Base-by-base conservation (phyloP, 2,113 vertebrate genomes). In the Laterallus jamaicensis region DNA sequence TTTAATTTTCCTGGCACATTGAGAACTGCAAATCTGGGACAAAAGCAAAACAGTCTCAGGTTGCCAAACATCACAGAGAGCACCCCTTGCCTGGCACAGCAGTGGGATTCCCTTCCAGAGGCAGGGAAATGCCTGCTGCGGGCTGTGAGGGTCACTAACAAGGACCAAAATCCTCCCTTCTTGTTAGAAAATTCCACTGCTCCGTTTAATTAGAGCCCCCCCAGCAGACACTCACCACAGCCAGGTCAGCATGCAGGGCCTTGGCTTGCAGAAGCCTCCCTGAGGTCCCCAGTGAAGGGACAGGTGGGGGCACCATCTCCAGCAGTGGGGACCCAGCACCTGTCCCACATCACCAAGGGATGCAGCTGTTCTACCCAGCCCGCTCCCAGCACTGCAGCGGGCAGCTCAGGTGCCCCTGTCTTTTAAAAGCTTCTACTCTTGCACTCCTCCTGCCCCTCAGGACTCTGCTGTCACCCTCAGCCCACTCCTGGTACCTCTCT, bases 61-160 rank as follows among this genome's bases (percentile, higher is more conserved):
- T 10, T 5, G 17, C 6, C 63, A 35, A 63, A 2, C 24, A 5
- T 17, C 7, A 8, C 15, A 22, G 7, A 4, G 22, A 5, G 22
- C 42, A 1, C 1, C 2, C 26, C 0, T 0, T 1, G 17, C 32
- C 55, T 37, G 60, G 37, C 11, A 3, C 4, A 24, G 2, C 7
- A 4, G 9, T 15, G 26, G 15, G 9, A 1, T 9, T 3, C 47
- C 47, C 54, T 14, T 29, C 86, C 8, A n/a, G 60, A 47, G 28
- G 11, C 15, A 58, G 44, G 44, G 18, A 54, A 37, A 37, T 6
- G 26, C 6, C 68, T 39, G 16, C 92, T 28, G 12, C 1, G 2
- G 69, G n/a, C 37, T 82, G 26, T 6, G 10, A n/a, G 37, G 58
- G 37, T 42, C 7, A 10, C 26, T 16, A 26, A 54, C 13, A 69